Conservation (phyloP, 2,113 vertebrate genomes). For the Ciconia boyciana region DNA sequence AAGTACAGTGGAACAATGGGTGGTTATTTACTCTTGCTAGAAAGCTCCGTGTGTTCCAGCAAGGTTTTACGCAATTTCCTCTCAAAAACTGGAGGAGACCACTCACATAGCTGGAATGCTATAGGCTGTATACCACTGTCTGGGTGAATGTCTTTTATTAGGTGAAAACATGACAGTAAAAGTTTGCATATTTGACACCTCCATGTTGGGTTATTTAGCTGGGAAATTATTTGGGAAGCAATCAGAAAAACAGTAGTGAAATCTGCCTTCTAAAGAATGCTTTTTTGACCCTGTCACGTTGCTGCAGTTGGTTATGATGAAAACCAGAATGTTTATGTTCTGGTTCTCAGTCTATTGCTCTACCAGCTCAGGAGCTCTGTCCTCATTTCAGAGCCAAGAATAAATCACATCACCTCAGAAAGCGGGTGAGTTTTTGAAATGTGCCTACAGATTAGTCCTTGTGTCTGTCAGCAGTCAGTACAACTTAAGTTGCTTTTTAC, state of each 20-base stretch:
- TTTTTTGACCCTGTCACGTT: neutral
- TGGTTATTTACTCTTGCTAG: neutral
- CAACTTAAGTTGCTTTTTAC: neutral
- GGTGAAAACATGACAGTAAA: neutral
- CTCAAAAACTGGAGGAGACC: neutral
- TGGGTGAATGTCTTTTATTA: neutral
- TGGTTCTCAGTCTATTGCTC: neutral
- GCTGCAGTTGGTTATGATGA: neutral
- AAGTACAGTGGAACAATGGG: neutral
- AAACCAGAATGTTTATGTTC: neutral
- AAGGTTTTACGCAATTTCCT: neutral
- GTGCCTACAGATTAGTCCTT: neutral
- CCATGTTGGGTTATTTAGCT: neutral
- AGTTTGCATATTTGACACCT: neutral
- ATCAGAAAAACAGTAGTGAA: neutral
- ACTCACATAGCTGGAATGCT: rapidly evolving
- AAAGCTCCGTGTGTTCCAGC: neutral
- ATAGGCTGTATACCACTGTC: neutral
- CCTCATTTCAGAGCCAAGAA: neutral
- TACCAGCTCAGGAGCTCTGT: neutral
- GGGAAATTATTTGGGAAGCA: neutral
- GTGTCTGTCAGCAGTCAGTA: neutral
- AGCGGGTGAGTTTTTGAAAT: neutral
- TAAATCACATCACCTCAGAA: neutral
- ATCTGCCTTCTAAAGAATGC: neutral